phyloP scores from a whole-genome alignment of 2,888 invertebrate species.

The Drosophila limbata region DNA sequence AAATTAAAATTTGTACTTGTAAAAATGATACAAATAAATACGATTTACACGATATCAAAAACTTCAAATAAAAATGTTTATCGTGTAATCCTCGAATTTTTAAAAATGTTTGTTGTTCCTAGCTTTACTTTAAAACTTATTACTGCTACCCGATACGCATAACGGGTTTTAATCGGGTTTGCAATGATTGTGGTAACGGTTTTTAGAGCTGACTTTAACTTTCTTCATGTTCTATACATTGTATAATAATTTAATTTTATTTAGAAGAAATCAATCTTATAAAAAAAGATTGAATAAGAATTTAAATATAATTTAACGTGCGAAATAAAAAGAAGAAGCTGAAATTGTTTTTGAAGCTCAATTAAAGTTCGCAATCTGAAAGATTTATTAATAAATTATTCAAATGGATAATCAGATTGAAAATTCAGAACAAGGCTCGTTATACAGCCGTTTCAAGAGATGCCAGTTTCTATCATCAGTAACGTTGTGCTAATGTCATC shows the following conservation, averaged over 20 bases:
- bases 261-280: neutral
- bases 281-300: neutral
- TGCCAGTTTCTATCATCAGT: too few relatives aligned
- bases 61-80: neutral
- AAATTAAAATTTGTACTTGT: neutral
- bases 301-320: neutral
- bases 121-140: neutral
- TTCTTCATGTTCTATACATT: slow-evolving; percentile 8
- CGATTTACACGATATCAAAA: neutral
- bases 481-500: too few relatives aligned
- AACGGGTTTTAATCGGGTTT: neutral
- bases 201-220: neutral
- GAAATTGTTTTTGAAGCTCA: neutral
- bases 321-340: neutral
- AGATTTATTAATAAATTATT: neutral
- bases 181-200: neutral
- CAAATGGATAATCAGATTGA: slow-evolving; percentile 15
- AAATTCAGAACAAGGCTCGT: too few relatives aligned
- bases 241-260: neutral
- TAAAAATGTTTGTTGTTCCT: neutral
- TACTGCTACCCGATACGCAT: neutral
- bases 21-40: neutral
- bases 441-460: too few relatives aligned
- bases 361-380: neutral
- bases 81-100: neutral